These are phyloP conservation scores for Sclerodermus sp. DNA, from an alignment of 2,888 invertebrate species.

Conservation along the genomic window DNA sequence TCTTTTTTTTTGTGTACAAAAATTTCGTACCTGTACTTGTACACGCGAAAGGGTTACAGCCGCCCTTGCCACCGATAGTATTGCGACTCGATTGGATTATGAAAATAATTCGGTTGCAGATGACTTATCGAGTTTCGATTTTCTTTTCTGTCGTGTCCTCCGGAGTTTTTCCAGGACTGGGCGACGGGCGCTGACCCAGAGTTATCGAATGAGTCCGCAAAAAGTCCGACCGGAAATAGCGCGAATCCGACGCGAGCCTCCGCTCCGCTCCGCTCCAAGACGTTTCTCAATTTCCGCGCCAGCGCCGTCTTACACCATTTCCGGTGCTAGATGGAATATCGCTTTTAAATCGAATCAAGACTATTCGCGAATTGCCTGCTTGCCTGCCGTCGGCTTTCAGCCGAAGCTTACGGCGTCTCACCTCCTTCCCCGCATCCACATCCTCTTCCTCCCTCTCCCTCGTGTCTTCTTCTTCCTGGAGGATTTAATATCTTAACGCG, in stretches of 20 bases:
- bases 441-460: slow-evolving; percentile 6
- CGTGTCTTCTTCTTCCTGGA: slow-evolving; percentile 15
- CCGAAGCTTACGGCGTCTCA: too few species aligned
- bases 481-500: slow-evolving; percentile 36
- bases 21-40: too few species aligned
- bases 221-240: slow-evolving; percentile 40
- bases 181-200: slow-evolving; percentile 11
- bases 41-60: too few species aligned
- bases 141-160: background rate
- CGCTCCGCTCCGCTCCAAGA: slow-evolving; percentile 43
- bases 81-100: too few species aligned
- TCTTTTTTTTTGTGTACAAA: background rate
- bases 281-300: slow-evolving; percentile 52
- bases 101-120: too few species aligned
- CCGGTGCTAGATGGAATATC: slow-evolving; percentile 57
- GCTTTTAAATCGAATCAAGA: slow-evolving; percentile 57
- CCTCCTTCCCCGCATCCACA: background rate
- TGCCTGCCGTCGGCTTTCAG: too few species aligned
- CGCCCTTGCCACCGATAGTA: too few species aligned
- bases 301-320: slow-evolving; percentile 59
- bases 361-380: slow-evolving; percentile 51
- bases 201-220: slow-evolving; percentile 24
- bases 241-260: slow-evolving; percentile 36
- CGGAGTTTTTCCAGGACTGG: background rate
- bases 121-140: background rate